These are phyloP conservation scores for Rallus limicola DNA, from an alignment of 2,113 vertebrate species.

Conservation along the genomic window DNA sequence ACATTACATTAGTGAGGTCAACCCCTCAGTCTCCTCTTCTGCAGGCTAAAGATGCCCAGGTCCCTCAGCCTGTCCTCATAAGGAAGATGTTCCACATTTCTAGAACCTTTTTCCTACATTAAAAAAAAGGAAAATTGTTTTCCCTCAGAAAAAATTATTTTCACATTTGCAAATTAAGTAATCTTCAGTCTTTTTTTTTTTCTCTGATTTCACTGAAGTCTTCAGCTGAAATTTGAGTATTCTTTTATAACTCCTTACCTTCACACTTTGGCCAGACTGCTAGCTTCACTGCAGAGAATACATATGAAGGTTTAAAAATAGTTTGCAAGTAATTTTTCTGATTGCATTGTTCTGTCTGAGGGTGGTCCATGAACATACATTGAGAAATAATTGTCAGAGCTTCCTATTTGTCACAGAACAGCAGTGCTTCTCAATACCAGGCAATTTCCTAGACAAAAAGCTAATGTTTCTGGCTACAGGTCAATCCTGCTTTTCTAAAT, in stretches of 20 bases:
- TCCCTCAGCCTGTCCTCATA: no score
- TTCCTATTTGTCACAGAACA: not conserved
- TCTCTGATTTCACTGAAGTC: not conserved
- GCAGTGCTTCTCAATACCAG: not conserved
- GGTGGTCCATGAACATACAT: not conserved
- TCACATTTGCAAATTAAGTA: not conserved
- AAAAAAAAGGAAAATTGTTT: not conserved
- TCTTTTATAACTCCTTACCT: not conserved
- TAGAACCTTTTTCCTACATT: not conserved
- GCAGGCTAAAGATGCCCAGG: no score
- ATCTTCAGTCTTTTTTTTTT: not conserved
- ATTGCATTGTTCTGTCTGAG: not conserved
- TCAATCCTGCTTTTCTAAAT: not conserved
- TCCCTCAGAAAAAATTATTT: not conserved
- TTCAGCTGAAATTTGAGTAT: not conserved
- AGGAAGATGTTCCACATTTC: no score
- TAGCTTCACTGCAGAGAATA: not conserved
- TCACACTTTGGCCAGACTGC: not conserved
- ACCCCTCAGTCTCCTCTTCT: no score
- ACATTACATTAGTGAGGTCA: no score
- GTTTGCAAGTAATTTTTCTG: not conserved
- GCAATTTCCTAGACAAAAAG: not conserved
- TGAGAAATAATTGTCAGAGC: not conserved
- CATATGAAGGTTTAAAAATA: not conserved
- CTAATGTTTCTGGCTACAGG: not conserved